phyloP scores from a whole-genome alignment of 2,113 vertebrate species.

The Fulmarus glacialis region DNA sequence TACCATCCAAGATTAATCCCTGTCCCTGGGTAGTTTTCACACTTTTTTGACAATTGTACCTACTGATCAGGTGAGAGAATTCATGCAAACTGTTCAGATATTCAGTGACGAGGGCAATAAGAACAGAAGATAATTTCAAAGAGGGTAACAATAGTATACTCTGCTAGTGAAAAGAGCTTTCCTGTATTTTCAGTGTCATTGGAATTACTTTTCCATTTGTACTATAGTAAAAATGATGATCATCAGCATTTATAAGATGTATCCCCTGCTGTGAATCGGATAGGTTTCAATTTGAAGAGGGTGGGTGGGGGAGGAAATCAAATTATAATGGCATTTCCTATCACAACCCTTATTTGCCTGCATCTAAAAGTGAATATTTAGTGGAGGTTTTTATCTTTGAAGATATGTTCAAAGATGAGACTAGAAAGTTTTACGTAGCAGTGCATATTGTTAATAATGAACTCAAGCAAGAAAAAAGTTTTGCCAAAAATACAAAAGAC shows the following conservation, averaged over 20 bases:
- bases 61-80: neutral
- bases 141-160: fast-evolving
- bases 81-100: neutral
- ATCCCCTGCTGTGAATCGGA: neutral
- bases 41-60: neutral
- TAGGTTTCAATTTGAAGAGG: neutral
- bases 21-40: neutral
- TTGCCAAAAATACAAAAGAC: neutral
- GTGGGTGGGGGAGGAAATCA: neutral
- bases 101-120: neutral
- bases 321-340: neutral
- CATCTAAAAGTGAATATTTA: neutral
- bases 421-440: neutral
- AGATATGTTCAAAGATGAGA: neutral
- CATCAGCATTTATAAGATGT: neutral
- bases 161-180: neutral
- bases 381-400: neutral
- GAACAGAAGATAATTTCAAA: neutral
- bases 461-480: neutral
- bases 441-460: neutral
- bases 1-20: neutral
- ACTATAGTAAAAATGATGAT: neutral
- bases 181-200: neutral
- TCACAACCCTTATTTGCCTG: neutral
- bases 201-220: neutral